These are phyloP conservation scores for Ammospiza nelsoni DNA, from an alignment of 2,113 vertebrate species.

Conservation along the genomic window DNA sequence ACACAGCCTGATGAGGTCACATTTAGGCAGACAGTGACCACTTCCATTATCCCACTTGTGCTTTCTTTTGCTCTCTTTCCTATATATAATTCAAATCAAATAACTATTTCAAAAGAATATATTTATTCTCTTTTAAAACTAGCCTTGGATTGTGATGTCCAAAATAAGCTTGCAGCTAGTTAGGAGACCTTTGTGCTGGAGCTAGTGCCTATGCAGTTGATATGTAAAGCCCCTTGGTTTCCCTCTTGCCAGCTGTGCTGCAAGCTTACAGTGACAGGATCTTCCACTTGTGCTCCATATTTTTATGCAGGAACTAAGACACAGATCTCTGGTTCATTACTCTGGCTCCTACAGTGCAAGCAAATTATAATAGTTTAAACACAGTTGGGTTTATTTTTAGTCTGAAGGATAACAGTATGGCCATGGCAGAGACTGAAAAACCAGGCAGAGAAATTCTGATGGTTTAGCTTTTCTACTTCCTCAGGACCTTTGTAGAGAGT, in stretches of 20 bases:
- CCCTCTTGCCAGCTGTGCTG: background rate
- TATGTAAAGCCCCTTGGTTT: background rate
- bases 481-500: background rate
- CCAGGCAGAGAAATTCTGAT: background rate
- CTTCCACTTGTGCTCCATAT: background rate
- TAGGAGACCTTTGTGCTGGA: background rate
- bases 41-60: background rate
- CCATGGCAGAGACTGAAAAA: background rate
- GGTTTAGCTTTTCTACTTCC: background rate
- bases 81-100: background rate
- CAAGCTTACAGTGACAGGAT: background rate
- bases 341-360: background rate
- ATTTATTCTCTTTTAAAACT: background rate
- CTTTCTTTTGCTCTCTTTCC: background rate
- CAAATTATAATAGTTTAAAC: constrained; percentile 25
- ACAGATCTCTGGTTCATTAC: background rate
- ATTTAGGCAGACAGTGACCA: background rate
- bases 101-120: background rate
- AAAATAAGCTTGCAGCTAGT: background rate
- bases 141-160: background rate
- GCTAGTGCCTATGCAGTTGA: background rate
- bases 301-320: background rate
- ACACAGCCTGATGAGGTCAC: background rate
- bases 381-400: background rate
- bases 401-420: background rate